Evolutionary conservation across 2,113 vertebrate genomes (phyloP).

Genomic region (Passer domesticus): DNA sequence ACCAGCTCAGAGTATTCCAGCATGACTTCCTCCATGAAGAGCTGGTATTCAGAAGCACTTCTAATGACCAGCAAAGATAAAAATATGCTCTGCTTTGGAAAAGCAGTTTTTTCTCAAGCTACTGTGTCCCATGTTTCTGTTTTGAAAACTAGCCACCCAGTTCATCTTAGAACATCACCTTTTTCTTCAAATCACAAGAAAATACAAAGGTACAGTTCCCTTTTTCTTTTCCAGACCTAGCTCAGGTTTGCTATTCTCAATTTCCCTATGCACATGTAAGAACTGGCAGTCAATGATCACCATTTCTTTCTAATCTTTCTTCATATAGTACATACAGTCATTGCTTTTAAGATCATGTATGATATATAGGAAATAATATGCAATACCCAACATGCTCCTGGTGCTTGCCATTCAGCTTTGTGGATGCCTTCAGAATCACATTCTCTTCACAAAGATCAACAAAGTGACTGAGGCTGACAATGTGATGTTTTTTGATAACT

Average conservation of each 20-base stretch:
- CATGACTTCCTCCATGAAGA: background rate
- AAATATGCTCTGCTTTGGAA: background rate
- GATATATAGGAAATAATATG: background rate
- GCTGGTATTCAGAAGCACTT: background rate
- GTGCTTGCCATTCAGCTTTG: background rate
- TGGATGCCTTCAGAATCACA: background rate
- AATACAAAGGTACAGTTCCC: background rate
- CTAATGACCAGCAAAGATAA: background rate
- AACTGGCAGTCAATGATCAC: background rate
- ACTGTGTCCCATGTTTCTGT: background rate
- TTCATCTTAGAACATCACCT: background rate
- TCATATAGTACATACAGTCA: background rate
- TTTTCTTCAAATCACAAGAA: background rate
- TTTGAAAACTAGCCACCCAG: background rate
- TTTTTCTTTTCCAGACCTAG: background rate
- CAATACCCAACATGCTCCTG: background rate
- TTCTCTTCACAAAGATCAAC: background rate
- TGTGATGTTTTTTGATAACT: background rate
- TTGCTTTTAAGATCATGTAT: background rate
- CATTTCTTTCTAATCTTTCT: background rate
- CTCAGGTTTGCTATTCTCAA: background rate
- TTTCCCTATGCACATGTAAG: background rate
- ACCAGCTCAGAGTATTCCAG: background rate
- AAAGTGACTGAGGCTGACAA: background rate
- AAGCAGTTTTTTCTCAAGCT: background rate